Percentiles rank a stretch among this genome's conserved stretches.
These are phyloP conservation scores for Tuta absoluta DNA, from an alignment of 2,888 invertebrate species.

Conservation along the genomic window DNA sequence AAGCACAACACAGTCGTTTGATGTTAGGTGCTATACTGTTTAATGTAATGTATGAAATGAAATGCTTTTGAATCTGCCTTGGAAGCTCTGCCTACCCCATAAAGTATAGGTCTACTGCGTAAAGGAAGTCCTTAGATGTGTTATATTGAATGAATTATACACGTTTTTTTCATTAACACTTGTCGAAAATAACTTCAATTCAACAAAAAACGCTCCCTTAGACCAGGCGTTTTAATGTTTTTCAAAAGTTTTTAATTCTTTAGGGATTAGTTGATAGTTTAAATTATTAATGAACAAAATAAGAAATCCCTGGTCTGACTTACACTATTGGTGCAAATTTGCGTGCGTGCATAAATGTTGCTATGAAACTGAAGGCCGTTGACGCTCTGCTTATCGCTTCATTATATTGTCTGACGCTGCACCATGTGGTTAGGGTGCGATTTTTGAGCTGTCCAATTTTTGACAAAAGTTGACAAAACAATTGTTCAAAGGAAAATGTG, in stretches of 20 bases:
- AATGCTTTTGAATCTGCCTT: not conserved
- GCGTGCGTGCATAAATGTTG: not conserved
- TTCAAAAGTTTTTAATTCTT: constrained; percentile 14
- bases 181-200: not conserved
- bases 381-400: not conserved
- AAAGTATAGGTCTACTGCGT: not conserved
- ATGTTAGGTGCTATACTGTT: not conserved
- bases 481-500: too few species aligned
- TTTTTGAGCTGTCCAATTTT: too few species aligned
- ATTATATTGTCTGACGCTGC: not conserved
- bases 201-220: constrained; percentile 7
- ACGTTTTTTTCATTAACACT: not conserved
- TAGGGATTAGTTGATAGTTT: constrained; percentile 13
- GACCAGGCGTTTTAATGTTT: constrained; percentile 13
- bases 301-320: constrained; percentile 12
- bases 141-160: constrained; percentile 7
- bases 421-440: too few species aligned
- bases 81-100: not conserved
- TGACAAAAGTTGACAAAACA: too few species aligned
- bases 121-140: not conserved
- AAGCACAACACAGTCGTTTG: not conserved
- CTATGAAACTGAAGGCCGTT: not conserved
- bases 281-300: constrained; percentile 13
- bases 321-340: constrained; percentile 5
- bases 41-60: not conserved